These are phyloP conservation scores for Panonychus citri DNA, from an alignment of 1,140 invertebrate species.

Conservation along the genomic window DNA sequence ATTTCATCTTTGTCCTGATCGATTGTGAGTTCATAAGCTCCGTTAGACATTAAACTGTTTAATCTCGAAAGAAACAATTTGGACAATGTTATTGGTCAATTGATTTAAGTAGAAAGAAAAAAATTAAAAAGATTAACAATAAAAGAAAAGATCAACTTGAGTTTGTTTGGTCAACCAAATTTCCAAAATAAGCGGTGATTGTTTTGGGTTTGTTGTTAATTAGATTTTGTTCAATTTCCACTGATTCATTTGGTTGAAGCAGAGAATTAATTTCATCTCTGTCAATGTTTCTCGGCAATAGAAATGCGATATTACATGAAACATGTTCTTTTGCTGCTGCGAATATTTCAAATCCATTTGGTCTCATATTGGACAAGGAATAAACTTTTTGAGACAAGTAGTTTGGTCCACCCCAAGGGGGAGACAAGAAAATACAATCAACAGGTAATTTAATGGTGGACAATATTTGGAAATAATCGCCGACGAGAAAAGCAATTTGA, in stretches of 20 bases:
- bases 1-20: too few species aligned
- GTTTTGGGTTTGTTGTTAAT: constrained; percentile 66
- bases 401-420: constrained; percentile 82
- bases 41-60: too few species aligned
- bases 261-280: constrained; percentile 6
- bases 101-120: too few species aligned
- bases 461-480: constrained; percentile 58
- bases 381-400: constrained; percentile 38
- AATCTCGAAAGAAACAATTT: too few species aligned
- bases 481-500: constrained; percentile 75
- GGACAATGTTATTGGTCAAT: too few species aligned
- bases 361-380: constrained; percentile 48
- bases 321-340: constrained; percentile 16
- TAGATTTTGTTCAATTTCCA: constrained; percentile 83
- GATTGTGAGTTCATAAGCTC: too few species aligned
- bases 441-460: constrained; percentile 25
- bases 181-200: constrained; percentile 78
- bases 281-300: constrained; percentile 56
- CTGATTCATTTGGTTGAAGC: constrained; percentile 41
- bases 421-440: constrained; percentile 76
- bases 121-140: too few species aligned
- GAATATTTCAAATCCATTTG: constrained; percentile 33
- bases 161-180: too few species aligned
- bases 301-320: constrained; percentile 57
- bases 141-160: too few species aligned